phyloP scores from a whole-genome alignment of 2,888 invertebrate species.

The Trissolcus japonicus region DNA sequence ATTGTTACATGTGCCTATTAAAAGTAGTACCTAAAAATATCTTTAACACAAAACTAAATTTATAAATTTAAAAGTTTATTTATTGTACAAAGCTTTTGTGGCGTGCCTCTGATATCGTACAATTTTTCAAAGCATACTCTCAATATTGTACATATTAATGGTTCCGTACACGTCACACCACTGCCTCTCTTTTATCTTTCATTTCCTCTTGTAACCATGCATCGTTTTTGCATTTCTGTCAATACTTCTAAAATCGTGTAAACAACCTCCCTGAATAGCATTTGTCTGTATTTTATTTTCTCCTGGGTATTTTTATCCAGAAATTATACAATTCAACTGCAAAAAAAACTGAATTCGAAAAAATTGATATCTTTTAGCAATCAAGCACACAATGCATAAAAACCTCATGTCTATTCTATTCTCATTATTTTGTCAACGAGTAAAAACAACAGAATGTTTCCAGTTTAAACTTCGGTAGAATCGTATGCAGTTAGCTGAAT shows the following conservation, averaged over 20 bases:
- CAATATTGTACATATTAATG: constrained; percentile 40
- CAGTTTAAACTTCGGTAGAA: no score
- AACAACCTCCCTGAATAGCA: no score
- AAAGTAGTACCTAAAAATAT: constrained; percentile 10
- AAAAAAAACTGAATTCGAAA: no score
- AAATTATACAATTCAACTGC: no score
- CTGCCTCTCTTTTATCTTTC: constrained; percentile 34
- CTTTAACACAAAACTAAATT: constrained; percentile 20
- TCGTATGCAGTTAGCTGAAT: no score
- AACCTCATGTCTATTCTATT: no score
- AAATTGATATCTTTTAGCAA: no score
- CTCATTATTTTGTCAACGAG: no score
- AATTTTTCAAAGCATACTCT: constrained; percentile 29
- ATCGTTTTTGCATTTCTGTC: constrained; percentile 20
- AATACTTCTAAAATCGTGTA: constrained; percentile 8
- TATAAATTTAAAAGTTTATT: background rate
- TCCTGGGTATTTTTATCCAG: no score
- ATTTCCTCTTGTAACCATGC: constrained; percentile 24
- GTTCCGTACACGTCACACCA: constrained; percentile 28
- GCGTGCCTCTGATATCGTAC: constrained; percentile 25
- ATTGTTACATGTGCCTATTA: background rate
- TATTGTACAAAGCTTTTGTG: constrained; percentile 18
- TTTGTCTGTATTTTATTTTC: no score
- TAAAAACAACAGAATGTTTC: no score
- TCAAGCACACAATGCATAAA: no score